Evolutionary conservation across 1,140 invertebrate species (phyloP).

Genomic region (Lamellibrachia luymesi): DNA sequence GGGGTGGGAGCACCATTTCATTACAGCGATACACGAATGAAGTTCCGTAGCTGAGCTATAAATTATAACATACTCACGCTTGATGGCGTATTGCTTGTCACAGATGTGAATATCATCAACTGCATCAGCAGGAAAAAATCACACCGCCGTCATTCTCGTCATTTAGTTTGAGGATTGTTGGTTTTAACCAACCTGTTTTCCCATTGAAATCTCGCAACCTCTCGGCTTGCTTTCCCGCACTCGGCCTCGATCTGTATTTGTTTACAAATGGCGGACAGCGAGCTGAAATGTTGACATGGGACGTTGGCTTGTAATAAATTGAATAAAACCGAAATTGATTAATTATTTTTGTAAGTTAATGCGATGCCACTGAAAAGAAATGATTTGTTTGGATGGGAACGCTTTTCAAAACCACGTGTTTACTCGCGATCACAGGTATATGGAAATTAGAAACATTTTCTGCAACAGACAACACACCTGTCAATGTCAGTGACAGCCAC

Average conservation of each 20-base stretch:
- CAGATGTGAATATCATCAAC: not conserved
- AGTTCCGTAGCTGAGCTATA: not conserved
- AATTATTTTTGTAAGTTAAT: not conserved
- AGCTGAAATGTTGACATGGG: not conserved
- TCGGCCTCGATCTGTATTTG: not conserved
- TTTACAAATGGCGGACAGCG: not conserved
- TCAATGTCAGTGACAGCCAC: too few species aligned
- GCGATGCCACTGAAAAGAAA: not conserved
- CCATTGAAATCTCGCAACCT: not conserved
- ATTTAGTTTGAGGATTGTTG: conserved; percentile 1
- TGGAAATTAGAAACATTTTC: not conserved
- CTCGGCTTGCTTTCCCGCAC: not conserved
- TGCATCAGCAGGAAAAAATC: not conserved
- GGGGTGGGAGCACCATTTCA: not conserved
- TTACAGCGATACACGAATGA: not conserved
- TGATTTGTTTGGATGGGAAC: conserved; percentile 34
- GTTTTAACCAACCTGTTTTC: conserved; percentile 1
- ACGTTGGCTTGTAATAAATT: not conserved
- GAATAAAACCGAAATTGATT: not conserved
- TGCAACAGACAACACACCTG: not conserved
- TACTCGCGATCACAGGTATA: conserved; percentile 35
- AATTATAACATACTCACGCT: not conserved
- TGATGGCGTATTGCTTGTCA: not conserved
- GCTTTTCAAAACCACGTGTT: conserved; percentile 32
- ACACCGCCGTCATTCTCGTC: not conserved